phyloP scores from a whole-genome alignment of 1,140 invertebrate species.

The Magallana gigas region DNA sequence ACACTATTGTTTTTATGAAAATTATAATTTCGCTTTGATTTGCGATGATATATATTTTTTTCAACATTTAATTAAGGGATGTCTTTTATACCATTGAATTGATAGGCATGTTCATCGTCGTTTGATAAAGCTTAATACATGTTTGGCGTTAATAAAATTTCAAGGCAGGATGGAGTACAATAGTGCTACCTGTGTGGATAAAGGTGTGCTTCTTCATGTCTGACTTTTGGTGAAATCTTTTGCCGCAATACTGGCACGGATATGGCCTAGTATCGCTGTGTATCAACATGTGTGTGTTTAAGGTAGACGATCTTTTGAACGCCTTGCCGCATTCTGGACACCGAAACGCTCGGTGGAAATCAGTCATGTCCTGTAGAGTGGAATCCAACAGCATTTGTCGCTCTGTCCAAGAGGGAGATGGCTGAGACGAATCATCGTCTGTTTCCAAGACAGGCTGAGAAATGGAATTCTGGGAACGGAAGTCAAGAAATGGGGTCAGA shows the following conservation, averaged over 20 bases:
- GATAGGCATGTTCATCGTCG: too few species aligned
- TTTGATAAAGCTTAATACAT: too few species aligned
- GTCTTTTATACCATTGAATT: too few species aligned
- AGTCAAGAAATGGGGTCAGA: constrained; percentile 1
- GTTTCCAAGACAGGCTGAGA: neutral
- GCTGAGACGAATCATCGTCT: constrained; percentile 10
- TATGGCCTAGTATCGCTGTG: constrained; percentile 92
- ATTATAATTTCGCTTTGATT: too few species aligned
- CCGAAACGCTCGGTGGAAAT: constrained; percentile 89
- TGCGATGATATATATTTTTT: too few species aligned
- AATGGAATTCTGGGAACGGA: neutral
- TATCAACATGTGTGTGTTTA: constrained; percentile 98
- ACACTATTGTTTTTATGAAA: too few species aligned
- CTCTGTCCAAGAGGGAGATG: neutral
- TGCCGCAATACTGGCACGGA: constrained; percentile 86
- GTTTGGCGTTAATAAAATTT: too few species aligned
- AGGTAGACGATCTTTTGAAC: constrained; percentile 97
- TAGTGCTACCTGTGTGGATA: constrained; percentile 93
- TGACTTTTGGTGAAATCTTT: constrained; percentile 99
- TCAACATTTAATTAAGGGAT: too few species aligned
- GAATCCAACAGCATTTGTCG: constrained; percentile 8
- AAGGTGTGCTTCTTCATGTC: constrained; percentile 99
- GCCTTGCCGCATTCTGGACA: constrained; percentile 98
- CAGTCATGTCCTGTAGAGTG: constrained; percentile 27
- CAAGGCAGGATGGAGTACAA: too few species aligned